Conservation (phyloP, 2,113 vertebrate genomes). For the Python bivittatus region DNA sequence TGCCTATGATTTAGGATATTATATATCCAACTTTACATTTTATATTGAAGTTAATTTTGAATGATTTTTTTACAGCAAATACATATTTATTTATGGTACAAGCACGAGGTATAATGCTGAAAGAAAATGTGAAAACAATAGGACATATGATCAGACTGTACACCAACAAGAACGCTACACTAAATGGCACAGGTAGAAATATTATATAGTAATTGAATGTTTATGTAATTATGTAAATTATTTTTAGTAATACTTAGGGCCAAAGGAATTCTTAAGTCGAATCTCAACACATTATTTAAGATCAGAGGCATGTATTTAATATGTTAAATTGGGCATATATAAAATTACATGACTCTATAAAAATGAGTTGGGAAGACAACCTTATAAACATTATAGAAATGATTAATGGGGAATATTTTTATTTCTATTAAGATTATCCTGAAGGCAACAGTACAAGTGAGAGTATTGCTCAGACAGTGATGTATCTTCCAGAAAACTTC, state of each 20-base stretch:
- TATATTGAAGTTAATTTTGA: constrained; percentile 23
- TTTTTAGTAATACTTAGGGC: background rate
- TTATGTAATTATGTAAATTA: background rate
- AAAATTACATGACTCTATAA: background rate
- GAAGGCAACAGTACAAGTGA: constrained; percentile 94
- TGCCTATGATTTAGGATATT: background rate
- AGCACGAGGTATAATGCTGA: constrained; percentile 95
- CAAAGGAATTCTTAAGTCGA: background rate
- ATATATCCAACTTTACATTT: constrained; percentile 36
- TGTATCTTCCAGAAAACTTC: constrained; percentile 96
- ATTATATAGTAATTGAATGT: background rate
- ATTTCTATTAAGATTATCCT: constrained; percentile 85
- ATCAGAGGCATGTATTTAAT: background rate
- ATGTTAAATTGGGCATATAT: background rate
- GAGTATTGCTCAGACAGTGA: constrained; percentile 86
- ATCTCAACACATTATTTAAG: background rate
- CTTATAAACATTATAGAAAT: background rate
- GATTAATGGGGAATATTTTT: constrained; percentile 1
- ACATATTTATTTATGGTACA: constrained; percentile 98
- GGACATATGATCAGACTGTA: constrained; percentile 94
- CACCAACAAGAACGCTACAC: constrained; percentile 92
- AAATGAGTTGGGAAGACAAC: background rate
- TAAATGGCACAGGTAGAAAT: constrained; percentile 91
- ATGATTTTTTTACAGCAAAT: constrained; percentile 80
- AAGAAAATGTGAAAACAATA: constrained; percentile 94